phyloP scores from a whole-genome alignment of 2,888 invertebrate species.

The Cryptosula pallasiana region DNA sequence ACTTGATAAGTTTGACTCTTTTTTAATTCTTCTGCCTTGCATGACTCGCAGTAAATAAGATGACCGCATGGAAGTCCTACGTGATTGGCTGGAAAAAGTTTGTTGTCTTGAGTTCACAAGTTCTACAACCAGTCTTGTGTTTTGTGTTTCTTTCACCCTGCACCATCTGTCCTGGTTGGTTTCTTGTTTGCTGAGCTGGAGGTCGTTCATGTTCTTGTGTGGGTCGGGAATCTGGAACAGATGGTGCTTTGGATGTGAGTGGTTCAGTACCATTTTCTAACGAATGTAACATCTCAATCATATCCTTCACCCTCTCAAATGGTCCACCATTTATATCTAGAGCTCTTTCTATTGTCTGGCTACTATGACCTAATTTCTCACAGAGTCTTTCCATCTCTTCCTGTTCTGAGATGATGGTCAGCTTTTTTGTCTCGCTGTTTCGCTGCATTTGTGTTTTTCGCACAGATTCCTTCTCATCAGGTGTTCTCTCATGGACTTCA shows the following conservation, averaged over 20 bases:
- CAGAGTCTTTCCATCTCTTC: background rate
- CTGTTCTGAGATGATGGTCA: background rate
- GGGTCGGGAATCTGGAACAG: no score
- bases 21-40: background rate
- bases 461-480: background rate
- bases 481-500: conserved; percentile 24
- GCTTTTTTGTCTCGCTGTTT: background rate
- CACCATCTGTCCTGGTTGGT: background rate
- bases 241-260: background rate
- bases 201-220: background rate
- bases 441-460: background rate
- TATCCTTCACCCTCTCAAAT: background rate
- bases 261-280: background rate
- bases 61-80: conserved; percentile 7
- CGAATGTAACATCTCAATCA: background rate
- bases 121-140: background rate
- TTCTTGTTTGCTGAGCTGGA: background rate
- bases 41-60: conserved; percentile 1
- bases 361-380: background rate
- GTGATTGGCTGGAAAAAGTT: background rate
- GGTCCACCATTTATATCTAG: background rate
- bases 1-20: background rate
- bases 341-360: background rate
- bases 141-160: background rate
- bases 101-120: background rate